Conservation (phyloP, 2,113 vertebrate species). For the Archocentrus centrarchus region DNA sequence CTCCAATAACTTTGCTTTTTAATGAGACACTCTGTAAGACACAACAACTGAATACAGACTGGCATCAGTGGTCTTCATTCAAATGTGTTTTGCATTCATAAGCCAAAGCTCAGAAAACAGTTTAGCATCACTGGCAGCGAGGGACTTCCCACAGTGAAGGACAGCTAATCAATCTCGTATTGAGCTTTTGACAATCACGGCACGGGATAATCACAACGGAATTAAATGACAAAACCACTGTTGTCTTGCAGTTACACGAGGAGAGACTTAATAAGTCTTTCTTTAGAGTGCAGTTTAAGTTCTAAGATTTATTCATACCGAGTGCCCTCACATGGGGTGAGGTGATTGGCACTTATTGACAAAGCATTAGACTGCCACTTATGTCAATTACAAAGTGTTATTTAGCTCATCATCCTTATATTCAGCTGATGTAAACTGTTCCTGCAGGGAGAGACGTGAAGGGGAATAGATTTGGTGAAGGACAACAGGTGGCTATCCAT, state of each 20-base stretch:
- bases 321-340: conserved; percentile 34
- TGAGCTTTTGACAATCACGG: conserved; percentile 71
- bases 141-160: conserved; percentile 56
- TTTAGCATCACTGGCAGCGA: conserved; percentile 44
- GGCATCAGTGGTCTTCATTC: conserved; percentile 21
- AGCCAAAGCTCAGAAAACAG: conserved; percentile 45
- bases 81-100: conserved; percentile 48
- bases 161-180: conserved; percentile 72
- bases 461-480: conserved; percentile 28
- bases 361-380: conserved; percentile 55
- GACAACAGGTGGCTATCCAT: conserved; percentile 4
- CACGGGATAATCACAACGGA: conserved; percentile 61
- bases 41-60: conserved; percentile 37
- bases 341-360: conserved; percentile 70
- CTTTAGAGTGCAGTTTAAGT: conserved; percentile 37
- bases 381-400: conserved; percentile 61
- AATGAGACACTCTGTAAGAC: conserved; percentile 34
- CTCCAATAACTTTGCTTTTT: conserved; percentile 51
- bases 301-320: conserved; percentile 51
- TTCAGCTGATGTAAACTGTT: conserved; percentile 43
- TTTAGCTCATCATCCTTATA: conserved; percentile 44
- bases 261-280: conserved; percentile 47
- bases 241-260: conserved; percentile 43
- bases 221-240: conserved; percentile 55
- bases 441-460: conserved; percentile 32